These are phyloP conservation scores for Caretta caretta DNA, from an alignment of 2,113 vertebrate species.

Conservation along the genomic window DNA sequence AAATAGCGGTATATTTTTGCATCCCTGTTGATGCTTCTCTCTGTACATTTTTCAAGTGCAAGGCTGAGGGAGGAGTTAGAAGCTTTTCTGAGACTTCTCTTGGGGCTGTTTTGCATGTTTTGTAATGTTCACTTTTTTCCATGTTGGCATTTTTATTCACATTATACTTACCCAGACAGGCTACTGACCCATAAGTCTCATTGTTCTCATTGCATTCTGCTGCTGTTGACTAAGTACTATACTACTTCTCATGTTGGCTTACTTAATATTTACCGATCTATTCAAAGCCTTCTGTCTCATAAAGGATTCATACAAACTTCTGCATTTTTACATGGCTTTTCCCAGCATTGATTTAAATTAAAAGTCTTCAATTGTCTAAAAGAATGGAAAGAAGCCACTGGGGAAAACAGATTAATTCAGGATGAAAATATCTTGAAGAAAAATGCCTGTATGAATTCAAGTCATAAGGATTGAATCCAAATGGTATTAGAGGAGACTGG, in stretches of 20 bases:
- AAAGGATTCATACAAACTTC: not conserved
- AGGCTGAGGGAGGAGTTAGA: not conserved
- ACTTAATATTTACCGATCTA: not conserved
- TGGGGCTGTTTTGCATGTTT: not conserved
- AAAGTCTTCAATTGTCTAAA: not conserved
- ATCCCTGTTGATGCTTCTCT: not conserved
- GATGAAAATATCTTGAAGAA: conserved; percentile 12
- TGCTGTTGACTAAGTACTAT: not conserved
- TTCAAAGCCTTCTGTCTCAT: not conserved
- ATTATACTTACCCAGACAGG: too few relatives aligned
- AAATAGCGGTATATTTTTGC: conserved; percentile 36
- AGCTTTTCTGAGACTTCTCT: not conserved
- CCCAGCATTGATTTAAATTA: conserved; percentile 26
- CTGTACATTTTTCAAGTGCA: not conserved
- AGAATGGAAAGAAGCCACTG: not conserved
- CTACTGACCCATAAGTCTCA: too few relatives aligned
- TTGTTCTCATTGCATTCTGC: conserved; percentile 50
- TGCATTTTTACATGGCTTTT: conserved; percentile 22
- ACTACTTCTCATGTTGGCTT: not conserved
- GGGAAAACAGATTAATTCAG: conserved; percentile 8
- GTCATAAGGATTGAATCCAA: not conserved
- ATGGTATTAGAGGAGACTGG: not conserved
- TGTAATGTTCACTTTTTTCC: not conserved
- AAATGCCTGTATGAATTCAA: not conserved
- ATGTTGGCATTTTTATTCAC: conserved; percentile 9